Evolutionary conservation across 2,797 vertebrate species (phyloP).

Genomic region (Sphaeramia orbicularis): DNA sequence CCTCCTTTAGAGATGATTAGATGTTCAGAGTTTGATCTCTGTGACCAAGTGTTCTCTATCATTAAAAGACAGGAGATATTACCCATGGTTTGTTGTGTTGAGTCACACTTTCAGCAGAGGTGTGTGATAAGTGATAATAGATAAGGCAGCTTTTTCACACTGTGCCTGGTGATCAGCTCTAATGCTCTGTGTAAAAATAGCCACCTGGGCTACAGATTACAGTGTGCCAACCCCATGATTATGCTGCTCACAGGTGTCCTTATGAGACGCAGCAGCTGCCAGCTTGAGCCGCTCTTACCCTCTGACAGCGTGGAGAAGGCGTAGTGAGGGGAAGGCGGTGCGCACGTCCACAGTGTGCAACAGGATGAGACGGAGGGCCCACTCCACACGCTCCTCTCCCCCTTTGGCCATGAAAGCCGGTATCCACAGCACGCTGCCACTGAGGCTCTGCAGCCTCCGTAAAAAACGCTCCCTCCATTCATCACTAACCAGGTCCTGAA

Average conservation of each 20-base stretch:
- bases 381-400: conserved; percentile 94
- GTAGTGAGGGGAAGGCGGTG: conserved; percentile 94
- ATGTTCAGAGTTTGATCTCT: no score
- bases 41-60: no score
- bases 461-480: conserved; percentile 92
- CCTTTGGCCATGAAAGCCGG: conserved; percentile 98
- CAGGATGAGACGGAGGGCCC: conserved; percentile 94
- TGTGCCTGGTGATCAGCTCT: conserved; percentile 55
- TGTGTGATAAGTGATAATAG: conserved; percentile 10
- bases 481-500: conserved; percentile 92
- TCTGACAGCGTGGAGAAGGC: conserved; percentile 95
- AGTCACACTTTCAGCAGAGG: not conserved
- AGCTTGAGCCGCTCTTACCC: conserved; percentile 86
- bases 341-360: conserved; percentile 91
- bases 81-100: no score
- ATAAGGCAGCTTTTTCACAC: conserved; percentile 10
- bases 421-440: conserved; percentile 96
- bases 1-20: no score
- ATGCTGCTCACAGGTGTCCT: conserved; percentile 55
- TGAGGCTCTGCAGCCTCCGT: conserved; percentile 90
- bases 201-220: conserved; percentile 52
- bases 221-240: conserved; percentile 42
- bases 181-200: conserved; percentile 72
- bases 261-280: conserved; percentile 1
- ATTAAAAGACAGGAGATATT: no score